These are phyloP conservation scores for Adrianichthys oophorus DNA, from an alignment of 2,797 vertebrate species.

Conservation along the genomic window DNA sequence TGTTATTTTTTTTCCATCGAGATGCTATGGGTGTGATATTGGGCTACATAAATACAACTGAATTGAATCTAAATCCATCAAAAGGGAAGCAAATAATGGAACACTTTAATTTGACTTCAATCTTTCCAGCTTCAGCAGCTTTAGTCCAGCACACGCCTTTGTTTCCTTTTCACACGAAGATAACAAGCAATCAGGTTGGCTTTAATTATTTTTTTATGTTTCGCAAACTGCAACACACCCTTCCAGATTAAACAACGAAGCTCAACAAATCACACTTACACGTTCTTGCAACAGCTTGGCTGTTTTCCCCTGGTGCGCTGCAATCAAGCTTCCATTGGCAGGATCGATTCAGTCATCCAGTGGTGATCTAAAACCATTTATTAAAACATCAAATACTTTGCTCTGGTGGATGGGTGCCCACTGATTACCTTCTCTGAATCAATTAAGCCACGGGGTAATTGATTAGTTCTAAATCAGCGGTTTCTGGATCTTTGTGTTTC, in stretches of 20 bases:
- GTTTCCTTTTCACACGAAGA: slow-evolving; percentile 47
- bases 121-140: no score
- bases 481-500: slow-evolving; percentile 46
- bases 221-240: slow-evolving; percentile 20
- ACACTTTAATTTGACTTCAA: no score
- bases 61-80: no score
- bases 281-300: slow-evolving; percentile 24
- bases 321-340: slow-evolving; percentile 59
- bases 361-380: slow-evolving; percentile 68
- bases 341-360: slow-evolving; percentile 53
- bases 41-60: no score
- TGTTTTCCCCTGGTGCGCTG: slow-evolving; percentile 45
- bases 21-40: no score
- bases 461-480: slow-evolving; percentile 49
- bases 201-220: slow-evolving; percentile 50
- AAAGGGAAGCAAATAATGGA: no score
- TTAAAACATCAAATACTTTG: slow-evolving; percentile 68
- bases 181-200: slow-evolving; percentile 41
- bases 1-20: no score
- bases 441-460: slow-evolving; percentile 67
- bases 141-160: slow-evolving; percentile 13
- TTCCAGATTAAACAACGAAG: slow-evolving; percentile 34
- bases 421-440: slow-evolving; percentile 71
- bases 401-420: slow-evolving; percentile 53
- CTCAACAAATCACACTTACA: slow-evolving; percentile 31